Evolutionary conservation across 1,140 invertebrate genomes (phyloP), one percentile per base, ranked within the genome.

Genomic region (Tetramorium alpestre): DNA sequence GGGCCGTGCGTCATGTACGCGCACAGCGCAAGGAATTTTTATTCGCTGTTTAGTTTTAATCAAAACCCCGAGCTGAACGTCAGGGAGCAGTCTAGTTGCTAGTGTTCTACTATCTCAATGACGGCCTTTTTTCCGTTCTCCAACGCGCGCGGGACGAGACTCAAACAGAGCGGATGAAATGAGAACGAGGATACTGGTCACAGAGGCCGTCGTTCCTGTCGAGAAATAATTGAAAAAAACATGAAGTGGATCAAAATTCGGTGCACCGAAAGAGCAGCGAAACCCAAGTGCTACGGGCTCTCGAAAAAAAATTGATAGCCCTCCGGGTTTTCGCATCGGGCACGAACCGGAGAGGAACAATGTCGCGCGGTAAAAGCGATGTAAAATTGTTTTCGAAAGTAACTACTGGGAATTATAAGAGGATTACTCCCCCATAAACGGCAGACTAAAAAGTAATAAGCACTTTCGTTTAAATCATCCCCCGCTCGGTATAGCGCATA

Each of bases 1-100:
- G 18, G 18, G 41, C 25, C 13, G 22, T 10, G 54, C 80, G 54
- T 75, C 54, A 54, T 84, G 54, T 84, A 77, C 75, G 76, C 76
- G 84, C 54, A 78, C 62, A 28, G 73, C 44, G 81, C 70, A 69
- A 89, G 44, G 78, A 89, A 91, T 89, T 89, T 89, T 87, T 76
- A 86, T 89, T 86, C 82, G 33, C 86, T 88, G 86, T 89, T 91
- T 89, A 91, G 88, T 88, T 91, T 91, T 91, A 91, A 91, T 91
- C 90, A 91, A 91, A 89, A 89, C 70, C 65, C 73, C 22, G 72
- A 8, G 13, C 22, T n/a, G 49, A n/a, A 72, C 47, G n/a, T 44
- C 60, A 58, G 16, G 18, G 6, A 69, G 22, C 1, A 25, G 60
- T 67, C 13, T 3, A 18, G 41, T 33, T 65, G 56, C 33, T 41